Evolutionary conservation across 2,888 invertebrate genomes (phyloP).

Genomic region (Conistra vaccinii): DNA sequence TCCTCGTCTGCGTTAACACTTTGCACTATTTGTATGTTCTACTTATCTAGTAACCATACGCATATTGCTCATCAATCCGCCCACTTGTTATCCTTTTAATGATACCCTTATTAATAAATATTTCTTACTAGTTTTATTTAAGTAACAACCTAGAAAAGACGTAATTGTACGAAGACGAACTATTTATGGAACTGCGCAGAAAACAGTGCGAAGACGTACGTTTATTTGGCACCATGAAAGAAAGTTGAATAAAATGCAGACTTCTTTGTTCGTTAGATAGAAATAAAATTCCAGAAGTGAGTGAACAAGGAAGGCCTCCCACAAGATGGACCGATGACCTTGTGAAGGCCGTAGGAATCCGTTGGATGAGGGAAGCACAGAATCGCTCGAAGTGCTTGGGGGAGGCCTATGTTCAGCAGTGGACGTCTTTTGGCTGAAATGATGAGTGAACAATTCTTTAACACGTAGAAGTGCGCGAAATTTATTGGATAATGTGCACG

Average conservation of each 20-base stretch:
- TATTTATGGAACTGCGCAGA: background rate
- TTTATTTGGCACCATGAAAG: constrained; percentile 7
- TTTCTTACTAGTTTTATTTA: background rate
- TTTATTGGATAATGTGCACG: constrained; percentile 20
- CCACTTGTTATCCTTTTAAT: background rate
- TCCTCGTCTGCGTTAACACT: background rate
- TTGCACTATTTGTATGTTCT: background rate
- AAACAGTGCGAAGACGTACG: background rate
- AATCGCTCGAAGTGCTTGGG: no score
- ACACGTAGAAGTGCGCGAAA: constrained; percentile 1
- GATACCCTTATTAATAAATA: background rate
- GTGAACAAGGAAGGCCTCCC: no score
- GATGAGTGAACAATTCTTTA: background rate
- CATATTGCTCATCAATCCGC: constrained; percentile 5
- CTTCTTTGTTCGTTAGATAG: background rate
- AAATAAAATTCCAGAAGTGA: background rate
- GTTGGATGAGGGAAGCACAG: no score
- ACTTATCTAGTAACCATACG: background rate
- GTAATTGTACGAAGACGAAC: background rate
- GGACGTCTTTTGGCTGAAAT: no score
- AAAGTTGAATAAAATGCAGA: background rate
- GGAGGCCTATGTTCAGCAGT: no score
- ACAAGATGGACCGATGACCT: no score
- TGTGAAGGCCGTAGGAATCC: no score
- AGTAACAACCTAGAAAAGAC: background rate